Conservation (phyloP, 2,113 vertebrate genomes). For the Psilopogon haemacephalus region DNA sequence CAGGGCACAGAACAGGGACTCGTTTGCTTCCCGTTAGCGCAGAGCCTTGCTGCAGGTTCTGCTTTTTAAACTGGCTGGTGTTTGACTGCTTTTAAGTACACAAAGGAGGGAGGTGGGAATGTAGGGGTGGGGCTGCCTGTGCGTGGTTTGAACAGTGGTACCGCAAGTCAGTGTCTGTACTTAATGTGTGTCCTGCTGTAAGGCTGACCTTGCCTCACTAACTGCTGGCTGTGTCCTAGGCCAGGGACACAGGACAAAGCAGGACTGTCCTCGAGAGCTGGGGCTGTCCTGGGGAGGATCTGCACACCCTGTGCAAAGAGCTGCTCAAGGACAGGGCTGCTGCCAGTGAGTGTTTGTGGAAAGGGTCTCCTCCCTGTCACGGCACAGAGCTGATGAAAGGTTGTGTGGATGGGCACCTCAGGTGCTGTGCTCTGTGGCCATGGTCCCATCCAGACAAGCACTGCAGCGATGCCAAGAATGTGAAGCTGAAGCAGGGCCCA, state of each 20-base stretch:
- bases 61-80: constrained; percentile 41
- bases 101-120: not conserved
- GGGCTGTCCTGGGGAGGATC: too few relatives aligned
- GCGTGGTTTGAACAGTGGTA: constrained; percentile 34
- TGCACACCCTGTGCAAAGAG: not conserved
- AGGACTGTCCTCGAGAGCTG: not conserved
- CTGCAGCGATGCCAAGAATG: constrained; percentile 20
- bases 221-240: fast-evolving
- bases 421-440: not conserved
- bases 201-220: fast-evolving
- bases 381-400: not conserved
- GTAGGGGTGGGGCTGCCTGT: not conserved
- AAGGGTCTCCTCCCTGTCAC: not conserved
- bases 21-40: constrained; percentile 37
- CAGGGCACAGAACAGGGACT: not conserved
- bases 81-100: constrained; percentile 54
- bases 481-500: not conserved
- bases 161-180: fast-evolving
- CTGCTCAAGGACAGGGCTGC: not conserved
- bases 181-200: fast-evolving
- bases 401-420: not conserved
- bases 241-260: not conserved
- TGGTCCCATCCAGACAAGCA: not conserved
- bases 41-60: constrained; percentile 28
- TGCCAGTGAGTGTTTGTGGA: fast-evolving